Evolutionary conservation across 2,113 vertebrate species (phyloP).

Genomic region (Corythornis vintsioides): DNA sequence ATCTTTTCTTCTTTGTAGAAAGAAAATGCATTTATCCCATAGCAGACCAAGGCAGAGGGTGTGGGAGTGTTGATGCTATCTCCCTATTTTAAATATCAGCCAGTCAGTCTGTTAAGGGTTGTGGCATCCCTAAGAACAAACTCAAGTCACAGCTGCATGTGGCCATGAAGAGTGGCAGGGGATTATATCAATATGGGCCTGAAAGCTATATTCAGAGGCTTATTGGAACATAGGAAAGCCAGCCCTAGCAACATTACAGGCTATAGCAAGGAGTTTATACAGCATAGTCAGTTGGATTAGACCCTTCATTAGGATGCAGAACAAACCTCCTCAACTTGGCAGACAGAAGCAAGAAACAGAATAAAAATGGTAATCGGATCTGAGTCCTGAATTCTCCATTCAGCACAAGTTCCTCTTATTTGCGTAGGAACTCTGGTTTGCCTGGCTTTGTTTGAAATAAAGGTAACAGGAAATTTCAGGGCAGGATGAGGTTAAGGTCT

Average conservation of each 20-base stretch:
- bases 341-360: conserved; percentile 70
- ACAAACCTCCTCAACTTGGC: conserved; percentile 27
- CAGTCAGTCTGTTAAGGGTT: background rate
- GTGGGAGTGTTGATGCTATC: background rate
- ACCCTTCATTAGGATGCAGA: conserved; percentile 77
- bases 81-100: background rate
- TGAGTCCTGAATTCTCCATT: conserved; percentile 71
- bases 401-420: conserved; percentile 69
- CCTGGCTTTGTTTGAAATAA: conserved; percentile 69
- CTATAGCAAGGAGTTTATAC: conserved; percentile 46
- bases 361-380: conserved; percentile 75
- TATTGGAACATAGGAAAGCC: background rate
- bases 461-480: conserved; percentile 80
- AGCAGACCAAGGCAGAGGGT: background rate
- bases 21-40: background rate
- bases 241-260: conserved; percentile 48
- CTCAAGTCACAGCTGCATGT: background rate
- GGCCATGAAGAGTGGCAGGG: background rate
- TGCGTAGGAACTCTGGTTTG: conserved; percentile 56
- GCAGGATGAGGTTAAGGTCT: conserved; percentile 64
- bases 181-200: background rate
- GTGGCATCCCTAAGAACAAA: background rate
- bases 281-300: conserved; percentile 38
- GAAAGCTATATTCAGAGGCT: conserved; percentile 27
- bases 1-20: background rate